Conservation (phyloP, 2,797 vertebrate species). For the Holocentrus rufus region DNA sequence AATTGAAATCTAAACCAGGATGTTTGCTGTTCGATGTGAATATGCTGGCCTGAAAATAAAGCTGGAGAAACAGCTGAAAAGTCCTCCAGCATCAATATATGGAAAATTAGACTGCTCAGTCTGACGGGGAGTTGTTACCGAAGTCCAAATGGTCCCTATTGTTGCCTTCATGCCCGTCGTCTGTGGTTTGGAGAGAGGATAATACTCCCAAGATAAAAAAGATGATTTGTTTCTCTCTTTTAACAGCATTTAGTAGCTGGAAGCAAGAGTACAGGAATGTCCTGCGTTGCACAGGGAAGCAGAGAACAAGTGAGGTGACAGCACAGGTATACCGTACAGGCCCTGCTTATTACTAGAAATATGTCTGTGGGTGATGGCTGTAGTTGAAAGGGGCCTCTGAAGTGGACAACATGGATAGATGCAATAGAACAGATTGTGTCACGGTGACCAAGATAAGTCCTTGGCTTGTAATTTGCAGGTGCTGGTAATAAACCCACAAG, state of each 20-base stretch:
- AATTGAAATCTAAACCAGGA: slow-evolving; percentile 10
- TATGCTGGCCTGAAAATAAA: slow-evolving; percentile 6
- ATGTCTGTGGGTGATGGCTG: no score
- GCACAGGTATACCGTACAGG: no score
- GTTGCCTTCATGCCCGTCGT: slow-evolving; percentile 33
- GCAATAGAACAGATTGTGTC: no score
- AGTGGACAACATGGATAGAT: no score
- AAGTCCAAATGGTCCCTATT: slow-evolving; percentile 26
- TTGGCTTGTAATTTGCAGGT: no score
- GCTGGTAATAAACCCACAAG: no score
- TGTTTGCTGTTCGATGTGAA: neutral
- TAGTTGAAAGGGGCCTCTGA: no score
- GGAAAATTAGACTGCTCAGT: slow-evolving; percentile 16
- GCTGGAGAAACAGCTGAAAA: slow-evolving; percentile 14
- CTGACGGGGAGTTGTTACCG: slow-evolving; percentile 19
- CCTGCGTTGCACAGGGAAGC: no score
- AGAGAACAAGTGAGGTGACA: no score
- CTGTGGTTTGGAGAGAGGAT: slow-evolving; percentile 44
- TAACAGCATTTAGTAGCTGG: slow-evolving; percentile 44
- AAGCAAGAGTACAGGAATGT: slow-evolving; percentile 20
- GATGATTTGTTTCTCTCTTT: slow-evolving; percentile 50
- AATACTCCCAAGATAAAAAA: slow-evolving; percentile 35
- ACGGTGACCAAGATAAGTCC: no score
- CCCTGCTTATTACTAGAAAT: no score
- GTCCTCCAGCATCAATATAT: neutral